Percentiles rank a stretch among this genome's conserved stretches.
Conservation (phyloP, 2,888 invertebrate species). For the Caenorhabditis zanzibari region DNA sequence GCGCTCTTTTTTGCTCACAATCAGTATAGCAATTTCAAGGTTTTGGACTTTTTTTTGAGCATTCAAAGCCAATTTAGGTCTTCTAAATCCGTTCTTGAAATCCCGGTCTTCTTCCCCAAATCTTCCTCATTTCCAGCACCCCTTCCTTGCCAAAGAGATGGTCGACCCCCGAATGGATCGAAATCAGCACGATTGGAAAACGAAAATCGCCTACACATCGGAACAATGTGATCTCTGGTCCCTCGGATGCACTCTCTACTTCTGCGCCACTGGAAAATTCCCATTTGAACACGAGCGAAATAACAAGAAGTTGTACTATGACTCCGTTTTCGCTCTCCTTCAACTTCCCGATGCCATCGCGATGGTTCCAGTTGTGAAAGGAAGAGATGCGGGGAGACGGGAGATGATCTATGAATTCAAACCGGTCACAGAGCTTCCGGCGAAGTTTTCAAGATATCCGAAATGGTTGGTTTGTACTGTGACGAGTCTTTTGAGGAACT, state of each 20-base stretch:
- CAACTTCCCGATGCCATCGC: slow-evolving; percentile 50
- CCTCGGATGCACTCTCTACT: slow-evolving; percentile 68
- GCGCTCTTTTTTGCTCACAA: too few species aligned
- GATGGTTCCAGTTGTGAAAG: slow-evolving; percentile 23
- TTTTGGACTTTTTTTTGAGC: too few species aligned
- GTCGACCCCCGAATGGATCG: slow-evolving; percentile 29
- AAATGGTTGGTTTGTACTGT: slow-evolving; percentile 62
- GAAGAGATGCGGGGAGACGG: neutral
- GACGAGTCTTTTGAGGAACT: slow-evolving; percentile 53
- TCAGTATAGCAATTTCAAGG: too few species aligned
- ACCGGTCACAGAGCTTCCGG: slow-evolving; percentile 43
- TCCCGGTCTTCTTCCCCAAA: too few species aligned
- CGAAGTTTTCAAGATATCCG: slow-evolving; percentile 44
- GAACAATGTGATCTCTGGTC: slow-evolving; percentile 70
- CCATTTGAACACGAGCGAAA: slow-evolving; percentile 49
- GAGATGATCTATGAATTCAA: slow-evolving; percentile 30
- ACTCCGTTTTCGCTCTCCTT: neutral
- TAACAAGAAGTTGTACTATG: slow-evolving; percentile 39
- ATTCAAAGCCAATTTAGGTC: too few species aligned
- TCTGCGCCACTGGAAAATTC: slow-evolving; percentile 62
- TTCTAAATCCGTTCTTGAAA: too few species aligned
- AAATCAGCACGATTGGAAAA: slow-evolving; percentile 50
- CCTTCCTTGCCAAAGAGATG: slow-evolving; percentile 54
- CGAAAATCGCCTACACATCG: slow-evolving; percentile 49
- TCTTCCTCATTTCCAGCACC: slow-evolving; percentile 60